Evolutionary conservation across 2,797 vertebrate species (phyloP), one percentile per base, ranked within the genome.

Genomic region (Urocyon cinereoargenteus): DNA sequence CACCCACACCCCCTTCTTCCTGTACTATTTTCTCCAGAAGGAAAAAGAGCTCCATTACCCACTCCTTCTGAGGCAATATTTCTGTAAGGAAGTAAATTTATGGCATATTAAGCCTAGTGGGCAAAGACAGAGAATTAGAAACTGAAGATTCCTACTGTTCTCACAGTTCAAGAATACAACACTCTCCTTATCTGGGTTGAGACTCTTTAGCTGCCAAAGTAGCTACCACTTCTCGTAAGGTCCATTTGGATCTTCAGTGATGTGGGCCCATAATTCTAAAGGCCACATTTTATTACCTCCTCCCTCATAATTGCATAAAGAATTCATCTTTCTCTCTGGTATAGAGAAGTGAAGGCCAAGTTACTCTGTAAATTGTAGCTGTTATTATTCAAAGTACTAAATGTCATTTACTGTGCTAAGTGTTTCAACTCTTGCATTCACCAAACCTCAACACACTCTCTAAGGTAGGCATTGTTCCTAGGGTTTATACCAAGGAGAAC

Each of bases 361-460:
- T 73, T 59, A 66, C 61, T 88, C 86, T n/a, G 53, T 77, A n/a
- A 93, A 87, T 70, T 92, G 24, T 68, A 66, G 91, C 21, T 89
- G 51, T 68, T 93, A 84, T 15, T 87, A 78, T 86, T 93, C 61
- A 68, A 16, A 93, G 59, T 49, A 91, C 66, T 86, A 88, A 81
- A 90, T 78, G 51, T 13, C 28, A 94, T 24, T 61, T 61, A 21
- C 19, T 72, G 12, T 77, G 28, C 16, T 78, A 40, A 86, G 24
- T 86, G 19, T 85, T 89, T 87, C 59, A 85, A 94, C 53, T 49
- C 45, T 78, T 90, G 59, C 24, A 36, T 86, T 77, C 26, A 94
- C 85, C 79, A 24, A 92, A 81, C 13, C 40, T 93, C 78, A 55
- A 28, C 55, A 53, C 16, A 24, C 10, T 62, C 22, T 61, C 10